Conservation (phyloP, 1,140 invertebrate genomes). For the Penaeus vannamei region DNA sequence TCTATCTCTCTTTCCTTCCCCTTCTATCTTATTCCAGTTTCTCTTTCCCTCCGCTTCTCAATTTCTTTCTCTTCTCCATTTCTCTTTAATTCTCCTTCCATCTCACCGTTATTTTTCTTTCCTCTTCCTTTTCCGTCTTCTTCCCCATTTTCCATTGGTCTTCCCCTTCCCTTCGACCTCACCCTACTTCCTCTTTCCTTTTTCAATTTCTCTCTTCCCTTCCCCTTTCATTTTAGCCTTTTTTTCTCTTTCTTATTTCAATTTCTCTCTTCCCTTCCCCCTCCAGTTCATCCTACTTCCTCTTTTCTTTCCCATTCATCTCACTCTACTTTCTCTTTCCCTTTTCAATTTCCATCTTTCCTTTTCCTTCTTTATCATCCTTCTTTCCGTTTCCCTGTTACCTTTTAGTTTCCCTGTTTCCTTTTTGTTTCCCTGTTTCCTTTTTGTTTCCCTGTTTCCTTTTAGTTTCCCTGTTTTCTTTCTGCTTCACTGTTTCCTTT, state of each 20-base stretch:
- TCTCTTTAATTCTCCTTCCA: neutral
- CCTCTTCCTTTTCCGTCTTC: neutral
- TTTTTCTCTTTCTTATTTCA: neutral
- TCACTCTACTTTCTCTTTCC: neutral
- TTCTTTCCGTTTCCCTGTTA: no score
- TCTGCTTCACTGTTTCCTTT: neutral
- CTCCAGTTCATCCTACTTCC: neutral
- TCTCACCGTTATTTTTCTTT: neutral
- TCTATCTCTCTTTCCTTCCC: neutral
- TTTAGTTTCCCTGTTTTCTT: neutral
- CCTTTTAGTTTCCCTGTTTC: no score
- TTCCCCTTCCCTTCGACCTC: neutral
- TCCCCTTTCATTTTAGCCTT: neutral
- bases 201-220: neutral
- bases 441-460: no score
- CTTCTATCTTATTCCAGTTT: neutral
- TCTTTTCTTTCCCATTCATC: neutral
- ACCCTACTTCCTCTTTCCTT: neutral
- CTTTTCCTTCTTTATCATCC: no score
- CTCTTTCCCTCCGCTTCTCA: neutral
- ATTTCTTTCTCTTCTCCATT: neutral
- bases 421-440: no score
- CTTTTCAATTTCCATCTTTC: no score
- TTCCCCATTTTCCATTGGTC: neutral
- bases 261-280: neutral